Conservation (phyloP, 2,113 vertebrate species). For the Tricholaema leucomelas region DNA sequence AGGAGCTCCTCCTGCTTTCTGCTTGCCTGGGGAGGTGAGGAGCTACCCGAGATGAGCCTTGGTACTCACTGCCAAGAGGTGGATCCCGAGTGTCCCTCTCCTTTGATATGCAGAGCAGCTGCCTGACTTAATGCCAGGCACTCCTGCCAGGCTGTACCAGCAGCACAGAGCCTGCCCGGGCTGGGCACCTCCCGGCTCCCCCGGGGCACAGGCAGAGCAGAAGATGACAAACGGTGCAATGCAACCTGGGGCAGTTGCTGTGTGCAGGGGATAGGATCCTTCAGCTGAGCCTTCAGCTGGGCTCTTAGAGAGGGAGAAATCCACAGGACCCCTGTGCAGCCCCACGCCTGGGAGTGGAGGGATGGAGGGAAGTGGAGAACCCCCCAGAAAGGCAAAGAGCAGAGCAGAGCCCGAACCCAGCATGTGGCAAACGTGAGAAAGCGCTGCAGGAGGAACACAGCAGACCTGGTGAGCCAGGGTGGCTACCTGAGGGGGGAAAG, state of each 20-base stretch:
- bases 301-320: not conserved
- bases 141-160: not conserved
- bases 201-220: not conserved
- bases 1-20: not conserved
- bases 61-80: not conserved
- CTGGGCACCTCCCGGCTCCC: rapidly evolving
- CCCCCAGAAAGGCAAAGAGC: not conserved
- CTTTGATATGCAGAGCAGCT: not conserved
- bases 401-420: not conserved
- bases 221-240: rapidly evolving
- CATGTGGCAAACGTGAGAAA: not conserved
- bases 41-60: not conserved
- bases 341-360: rapidly evolving
- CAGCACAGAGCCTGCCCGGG: not conserved
- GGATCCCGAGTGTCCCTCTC: not conserved
- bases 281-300: not conserved
- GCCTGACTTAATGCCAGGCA: not conserved
- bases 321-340: not conserved
- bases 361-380: not conserved
- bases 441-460: not conserved
- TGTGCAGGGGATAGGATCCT: not conserved
- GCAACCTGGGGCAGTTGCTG: rapidly evolving
- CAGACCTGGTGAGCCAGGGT: not conserved
- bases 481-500: not conserved
- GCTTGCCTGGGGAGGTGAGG: not conserved